Base-by-base conservation (phyloP, 2,113 vertebrate genomes). In the Seriola dumerili region DNA sequence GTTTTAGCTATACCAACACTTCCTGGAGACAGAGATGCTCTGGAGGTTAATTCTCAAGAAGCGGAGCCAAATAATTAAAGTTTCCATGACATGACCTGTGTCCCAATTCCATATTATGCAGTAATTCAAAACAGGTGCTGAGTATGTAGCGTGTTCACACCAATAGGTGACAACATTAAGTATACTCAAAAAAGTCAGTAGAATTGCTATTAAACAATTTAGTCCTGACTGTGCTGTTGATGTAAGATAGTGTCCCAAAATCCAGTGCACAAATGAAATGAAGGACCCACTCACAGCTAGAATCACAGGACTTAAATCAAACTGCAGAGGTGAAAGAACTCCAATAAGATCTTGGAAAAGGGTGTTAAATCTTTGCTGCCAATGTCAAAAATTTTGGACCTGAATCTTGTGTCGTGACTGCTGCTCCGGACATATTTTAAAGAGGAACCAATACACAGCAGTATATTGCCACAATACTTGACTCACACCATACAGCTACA, bases 31-130 rank as follows among this genome's bases (percentile, higher is more conserved):
- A 38, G 5, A 46, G 38, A 23, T 48, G n/a, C 46, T 77, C 76
- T 46, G 19, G 34, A 63, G 38, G 77, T 80, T 74, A 71, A 85
- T 72, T 61, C 52, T 65, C 68, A 34, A 57, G 52, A 32, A 75
- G 57, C 19, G 32, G 4, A 65, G 7, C 16, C 21, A 64, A 72
- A 83, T 61, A 34, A 81, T 63, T 63, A 25, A 34, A 19, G 25
- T 40, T 76, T 58, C 23, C 9, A 13, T 34, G 38, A 11, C 42
- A 32, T 12, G 8, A 38, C n/a, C 69, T 58, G n/a, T 25, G 11
- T 16, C 34, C 25, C 29, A 25, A 9, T 34, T 50, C 42, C 42
- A 50, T 34, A 29, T 14, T n/a, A 10, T n/a, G 4, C 5, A 17
- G 11, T 40, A 5, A 29, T 40, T 62, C 11, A 48, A 52, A 61